Percentiles rank a stretch among this genome's conserved stretches.
Conservation (phyloP, 1,140 invertebrate genomes). For the Chironomus tepperi region DNA sequence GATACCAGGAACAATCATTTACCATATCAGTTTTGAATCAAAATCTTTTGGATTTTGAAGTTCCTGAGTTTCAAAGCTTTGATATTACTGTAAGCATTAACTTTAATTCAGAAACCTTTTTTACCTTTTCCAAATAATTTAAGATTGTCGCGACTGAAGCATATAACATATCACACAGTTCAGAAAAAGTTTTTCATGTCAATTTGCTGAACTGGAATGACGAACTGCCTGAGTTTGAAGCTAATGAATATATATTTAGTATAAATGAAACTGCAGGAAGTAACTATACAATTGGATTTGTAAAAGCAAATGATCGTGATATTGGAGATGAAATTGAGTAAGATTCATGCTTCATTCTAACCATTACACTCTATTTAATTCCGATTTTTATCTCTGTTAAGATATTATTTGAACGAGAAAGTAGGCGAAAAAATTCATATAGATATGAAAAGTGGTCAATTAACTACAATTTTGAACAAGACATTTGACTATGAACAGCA, state of each 20-base stretch:
- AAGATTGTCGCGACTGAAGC: slow-evolving; percentile 44
- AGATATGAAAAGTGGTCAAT: slow-evolving; percentile 40
- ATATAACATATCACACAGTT: slow-evolving; percentile 34
- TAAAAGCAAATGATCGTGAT: slow-evolving; percentile 44
- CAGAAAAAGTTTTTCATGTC: slow-evolving; percentile 40
- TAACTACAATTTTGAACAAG: slow-evolving; percentile 41
- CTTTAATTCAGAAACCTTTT: too few relatives aligned
- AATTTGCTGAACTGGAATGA: slow-evolving; percentile 49
- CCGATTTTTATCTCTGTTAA: too few relatives aligned
- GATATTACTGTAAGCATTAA: slow-evolving; percentile 25
- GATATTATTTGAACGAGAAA: slow-evolving; percentile 38
- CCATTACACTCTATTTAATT: too few relatives aligned
- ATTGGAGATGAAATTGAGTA: slow-evolving; percentile 46
- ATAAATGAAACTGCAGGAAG: slow-evolving; percentile 43
- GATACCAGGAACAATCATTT: slow-evolving; percentile 46
- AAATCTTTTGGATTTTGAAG: slow-evolving; percentile 46
- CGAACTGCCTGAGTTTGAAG: slow-evolving; percentile 45
- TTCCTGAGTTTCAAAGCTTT: slow-evolving; percentile 39
- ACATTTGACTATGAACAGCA: slow-evolving; percentile 49
- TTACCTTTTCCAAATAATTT: slow-evolving; percentile 30
- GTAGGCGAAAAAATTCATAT: slow-evolving; percentile 39
- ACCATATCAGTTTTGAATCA: slow-evolving; percentile 44
- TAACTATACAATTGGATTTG: slow-evolving; percentile 37
- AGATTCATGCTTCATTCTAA: slow-evolving; percentile 31
- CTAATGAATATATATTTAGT: slow-evolving; percentile 31